A percentile compares a stretch with the other conserved stretches of the same genome.
phyloP scores from a whole-genome alignment of 2,797 vertebrate species.

The Mallotus villosus region DNA sequence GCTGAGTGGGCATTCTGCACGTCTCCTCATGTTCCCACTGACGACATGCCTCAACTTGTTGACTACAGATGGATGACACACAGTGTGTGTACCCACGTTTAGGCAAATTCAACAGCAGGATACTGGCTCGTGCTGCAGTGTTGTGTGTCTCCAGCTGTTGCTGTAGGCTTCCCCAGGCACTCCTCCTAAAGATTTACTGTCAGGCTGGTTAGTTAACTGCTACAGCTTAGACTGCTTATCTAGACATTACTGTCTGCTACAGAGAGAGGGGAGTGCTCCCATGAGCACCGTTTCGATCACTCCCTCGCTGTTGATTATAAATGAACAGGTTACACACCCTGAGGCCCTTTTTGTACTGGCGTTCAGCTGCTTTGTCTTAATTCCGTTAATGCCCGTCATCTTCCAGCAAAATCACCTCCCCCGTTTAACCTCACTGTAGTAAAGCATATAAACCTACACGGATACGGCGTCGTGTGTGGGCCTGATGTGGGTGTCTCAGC shows the following conservation, averaged over 20 bases:
- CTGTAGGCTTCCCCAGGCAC: slow-evolving; percentile 45
- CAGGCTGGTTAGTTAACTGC: slow-evolving; percentile 17
- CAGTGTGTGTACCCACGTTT: neutral
- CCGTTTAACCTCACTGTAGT: neutral
- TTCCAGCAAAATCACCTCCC: neutral
- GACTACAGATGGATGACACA: neutral
- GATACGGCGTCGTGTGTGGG: neutral
- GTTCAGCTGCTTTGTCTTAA: no score
- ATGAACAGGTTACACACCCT: slow-evolving; percentile 32
- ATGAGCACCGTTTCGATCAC: slow-evolving; percentile 24
- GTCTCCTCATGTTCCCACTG: neutral
- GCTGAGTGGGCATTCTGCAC: neutral
- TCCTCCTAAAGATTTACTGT: slow-evolving; percentile 48
- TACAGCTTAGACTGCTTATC: slow-evolving; percentile 53
- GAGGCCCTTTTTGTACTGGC: no score
- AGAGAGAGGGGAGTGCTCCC: slow-evolving; percentile 43
- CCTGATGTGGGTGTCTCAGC: slow-evolving; percentile 8
- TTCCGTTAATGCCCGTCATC: neutral
- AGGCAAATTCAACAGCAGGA: neutral
- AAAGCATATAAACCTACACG: no score
- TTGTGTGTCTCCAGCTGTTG: neutral
- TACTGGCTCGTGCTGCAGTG: neutral
- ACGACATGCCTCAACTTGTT: no score
- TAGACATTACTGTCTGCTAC: slow-evolving; percentile 68
- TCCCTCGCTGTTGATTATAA: slow-evolving; percentile 30